Evolutionary conservation across 1,140 invertebrate genomes (phyloP), one percentile per base, ranked within the genome.

Genomic region (Caerostris extrusa): DNA sequence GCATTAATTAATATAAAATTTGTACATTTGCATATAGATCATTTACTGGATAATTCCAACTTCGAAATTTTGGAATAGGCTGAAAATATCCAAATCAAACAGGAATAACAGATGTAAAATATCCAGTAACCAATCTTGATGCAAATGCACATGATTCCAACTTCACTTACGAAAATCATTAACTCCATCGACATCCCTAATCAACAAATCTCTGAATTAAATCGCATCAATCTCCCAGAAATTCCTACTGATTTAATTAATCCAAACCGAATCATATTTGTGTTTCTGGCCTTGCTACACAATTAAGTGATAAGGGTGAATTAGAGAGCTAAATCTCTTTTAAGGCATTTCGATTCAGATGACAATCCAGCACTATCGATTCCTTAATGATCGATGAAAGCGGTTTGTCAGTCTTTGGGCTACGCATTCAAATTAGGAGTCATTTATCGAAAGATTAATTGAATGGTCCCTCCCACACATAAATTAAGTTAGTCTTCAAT

Each of bases 361-460:
- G 82, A 83, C 82, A 58, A 83, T 83, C 56, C 82, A n/a, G 8
- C 6, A 19, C 34, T 57, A 83, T 83, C 82, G 82, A 83, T 83
- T 83, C 17, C 6, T 17, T 5, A 14, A 58, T 83, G 82, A 83
- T 83, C 82, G 82, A 83, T 83, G 82, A 83, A 57, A 83, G 82
- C 55, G 82, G 82, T 83, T 83, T 83, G 82, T 58, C 82, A 58
- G 82, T 56, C 55, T 83, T 19, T 6, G 56, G 56, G n/a, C 82
- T 83, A 14, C 82, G 56, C 6, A 83, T 83, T 83, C 82, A 83
- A 83, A 83, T 83, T 83, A 83, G 55, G 56, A 83, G 82, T 83
- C 82, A 83, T 83, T 83, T 83, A 83, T 58, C 53, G 82, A 14
- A 17, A 58, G 55, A 83, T 83, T 83, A 83, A 83, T 83, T 83